phyloP scores from a whole-genome alignment of 2,888 invertebrate species.

The Balanococcus diminutus region DNA sequence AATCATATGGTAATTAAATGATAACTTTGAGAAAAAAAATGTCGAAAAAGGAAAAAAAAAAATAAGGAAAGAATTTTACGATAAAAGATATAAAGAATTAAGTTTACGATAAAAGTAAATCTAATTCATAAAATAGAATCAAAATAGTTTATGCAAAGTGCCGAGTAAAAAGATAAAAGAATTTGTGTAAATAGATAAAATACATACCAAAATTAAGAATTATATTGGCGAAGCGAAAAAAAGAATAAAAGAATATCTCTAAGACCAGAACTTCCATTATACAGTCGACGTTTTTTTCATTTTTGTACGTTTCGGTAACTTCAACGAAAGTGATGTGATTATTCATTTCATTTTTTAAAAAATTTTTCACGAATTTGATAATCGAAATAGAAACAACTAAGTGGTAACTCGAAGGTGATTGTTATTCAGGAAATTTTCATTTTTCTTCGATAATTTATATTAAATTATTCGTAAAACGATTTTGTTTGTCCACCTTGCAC shows the following conservation, averaged over 20 bases:
- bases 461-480: background rate
- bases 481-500: background rate
- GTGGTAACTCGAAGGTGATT: background rate
- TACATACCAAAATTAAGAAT: background rate
- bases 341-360: background rate
- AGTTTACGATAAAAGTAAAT: background rate
- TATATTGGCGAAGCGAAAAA: slow-evolving; percentile 25
- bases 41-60: background rate
- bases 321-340: slow-evolving; percentile 14
- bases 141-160: slow-evolving; percentile 23
- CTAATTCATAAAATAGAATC: background rate
- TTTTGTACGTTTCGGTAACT: slow-evolving; percentile 34
- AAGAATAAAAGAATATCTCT: background rate
- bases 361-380: background rate
- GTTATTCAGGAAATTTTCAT: background rate
- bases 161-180: slow-evolving; percentile 3
- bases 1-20: slow-evolving; percentile 18
- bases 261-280: slow-evolving; percentile 9
- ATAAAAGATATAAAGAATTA: background rate
- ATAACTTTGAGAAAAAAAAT: slow-evolving; percentile 39
- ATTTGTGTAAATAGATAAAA: slow-evolving; percentile 11
- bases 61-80: background rate
- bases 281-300: background rate
- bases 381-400: slow-evolving; percentile 22
- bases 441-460: background rate